Conservation (phyloP, 2,888 invertebrate genomes). For the Mactromeris polynyma region DNA sequence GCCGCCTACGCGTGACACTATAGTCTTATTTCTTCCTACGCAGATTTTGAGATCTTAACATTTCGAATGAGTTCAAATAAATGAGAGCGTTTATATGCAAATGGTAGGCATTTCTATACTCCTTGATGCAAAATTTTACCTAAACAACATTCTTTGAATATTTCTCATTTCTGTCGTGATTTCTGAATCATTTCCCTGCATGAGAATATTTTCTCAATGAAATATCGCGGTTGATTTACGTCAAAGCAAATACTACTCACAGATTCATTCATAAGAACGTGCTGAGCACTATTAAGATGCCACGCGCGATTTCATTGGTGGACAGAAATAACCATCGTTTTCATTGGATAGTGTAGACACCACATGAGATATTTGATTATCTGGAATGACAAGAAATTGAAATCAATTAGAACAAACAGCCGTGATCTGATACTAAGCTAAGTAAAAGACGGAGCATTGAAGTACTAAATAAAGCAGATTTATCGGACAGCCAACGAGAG, state of each 20-base stretch:
- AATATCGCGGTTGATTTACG: neutral
- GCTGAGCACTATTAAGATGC: neutral
- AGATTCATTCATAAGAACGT: constrained; percentile 8
- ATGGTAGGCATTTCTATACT: neutral
- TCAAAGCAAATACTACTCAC: neutral
- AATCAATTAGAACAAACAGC: neutral
- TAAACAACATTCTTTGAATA: neutral
- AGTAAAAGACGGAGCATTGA: neutral
- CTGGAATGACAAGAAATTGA: constrained; percentile 9
- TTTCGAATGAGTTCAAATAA: neutral
- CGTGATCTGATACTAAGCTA: neutral
- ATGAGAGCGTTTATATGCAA: neutral
- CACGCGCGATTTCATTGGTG: neutral
- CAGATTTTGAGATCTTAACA: neutral
- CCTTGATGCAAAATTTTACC: neutral
- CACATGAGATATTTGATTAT: constrained; percentile 7
- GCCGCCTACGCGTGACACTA: neutral
- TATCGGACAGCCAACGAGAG: neutral
- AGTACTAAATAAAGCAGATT: neutral
- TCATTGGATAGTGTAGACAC: neutral
- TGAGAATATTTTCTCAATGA: constrained; percentile 9
- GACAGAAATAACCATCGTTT: neutral
- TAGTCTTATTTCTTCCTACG: neutral
- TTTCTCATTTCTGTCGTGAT: neutral
- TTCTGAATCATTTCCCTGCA: neutral